Conservation (phyloP, 2,113 vertebrate genomes). For the Corydoras maculifer region DNA sequence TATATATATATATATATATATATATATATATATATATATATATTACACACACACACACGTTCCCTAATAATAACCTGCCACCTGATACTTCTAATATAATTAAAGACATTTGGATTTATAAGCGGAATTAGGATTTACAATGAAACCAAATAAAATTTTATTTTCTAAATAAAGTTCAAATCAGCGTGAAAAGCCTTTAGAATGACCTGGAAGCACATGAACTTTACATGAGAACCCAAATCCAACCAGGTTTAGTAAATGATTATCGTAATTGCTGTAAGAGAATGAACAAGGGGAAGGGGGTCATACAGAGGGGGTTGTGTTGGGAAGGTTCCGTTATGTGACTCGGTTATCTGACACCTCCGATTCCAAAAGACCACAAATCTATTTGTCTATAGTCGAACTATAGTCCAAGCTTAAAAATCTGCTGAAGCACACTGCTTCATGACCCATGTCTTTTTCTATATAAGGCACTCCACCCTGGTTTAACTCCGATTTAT, state of each 20-base stretch:
- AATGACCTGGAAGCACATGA: conserved; percentile 14
- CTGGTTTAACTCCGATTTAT: background rate
- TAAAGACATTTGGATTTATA: no score
- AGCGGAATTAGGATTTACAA: background rate
- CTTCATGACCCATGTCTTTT: no score
- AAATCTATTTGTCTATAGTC: no score
- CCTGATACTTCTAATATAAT: no score
- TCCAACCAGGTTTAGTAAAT: conserved; percentile 14
- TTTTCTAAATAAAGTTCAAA: background rate
- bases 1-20: no score
- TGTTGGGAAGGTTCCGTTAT: conserved; percentile 61
- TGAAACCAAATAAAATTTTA: no score
- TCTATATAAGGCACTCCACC: background rate
- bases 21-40: no score
- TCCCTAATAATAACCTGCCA: no score
- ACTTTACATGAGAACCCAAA: conserved; percentile 4
- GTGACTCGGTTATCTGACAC: conserved; percentile 23
- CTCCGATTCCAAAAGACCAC: no score
- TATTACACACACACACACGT: no score
- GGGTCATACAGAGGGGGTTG: conserved; percentile 20
- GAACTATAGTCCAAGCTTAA: no score
- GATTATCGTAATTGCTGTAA: conserved; percentile 14
- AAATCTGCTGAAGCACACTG: background rate
- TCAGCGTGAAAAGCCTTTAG: no score
- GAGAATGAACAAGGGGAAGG: conserved; percentile 10